These are phyloP conservation scores for Ceratotherium simum DNA, from an alignment of 2,113 vertebrate species.

Conservation along the genomic window DNA sequence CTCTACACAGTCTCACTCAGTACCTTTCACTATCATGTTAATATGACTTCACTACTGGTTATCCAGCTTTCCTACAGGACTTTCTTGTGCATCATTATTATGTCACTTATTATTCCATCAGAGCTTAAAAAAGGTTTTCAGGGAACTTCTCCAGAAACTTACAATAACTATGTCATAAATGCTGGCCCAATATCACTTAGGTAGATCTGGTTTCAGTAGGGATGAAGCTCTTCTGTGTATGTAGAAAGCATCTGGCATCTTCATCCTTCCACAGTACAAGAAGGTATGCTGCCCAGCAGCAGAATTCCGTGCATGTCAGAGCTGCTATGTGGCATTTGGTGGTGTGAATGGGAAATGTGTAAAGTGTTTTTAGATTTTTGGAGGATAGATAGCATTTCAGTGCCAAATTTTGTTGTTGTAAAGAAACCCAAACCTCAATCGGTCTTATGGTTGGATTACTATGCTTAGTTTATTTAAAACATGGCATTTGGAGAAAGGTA, in stretches of 20 bases:
- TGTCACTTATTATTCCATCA: neutral
- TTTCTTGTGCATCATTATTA: neutral
- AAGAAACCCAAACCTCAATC: constrained; percentile 69
- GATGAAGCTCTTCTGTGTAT: neutral
- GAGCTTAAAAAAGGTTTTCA: neutral
- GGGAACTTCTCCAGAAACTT: neutral
- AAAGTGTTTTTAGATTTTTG: constrained; percentile 68
- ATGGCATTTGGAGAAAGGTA: constrained; percentile 64
- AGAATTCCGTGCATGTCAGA: neutral
- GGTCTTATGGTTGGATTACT: constrained; percentile 63
- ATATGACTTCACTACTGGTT: neutral
- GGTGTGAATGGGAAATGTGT: constrained; percentile 67
- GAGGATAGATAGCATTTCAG: constrained; percentile 16
- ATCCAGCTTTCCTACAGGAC: neutral
- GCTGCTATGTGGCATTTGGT: constrained; percentile 50
- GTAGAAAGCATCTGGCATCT: neutral
- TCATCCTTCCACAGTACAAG: neutral
- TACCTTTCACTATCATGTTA: neutral
- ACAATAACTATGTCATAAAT: neutral
- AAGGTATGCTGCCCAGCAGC: neutral
- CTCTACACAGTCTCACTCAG: neutral
- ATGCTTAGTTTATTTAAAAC: constrained; percentile 73
- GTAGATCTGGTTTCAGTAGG: neutral
- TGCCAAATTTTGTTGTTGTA: constrained; percentile 76
- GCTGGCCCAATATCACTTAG: neutral